Evolutionary conservation across 2,113 vertebrate genomes (phyloP).

Genomic region (Egretta garzetta): DNA sequence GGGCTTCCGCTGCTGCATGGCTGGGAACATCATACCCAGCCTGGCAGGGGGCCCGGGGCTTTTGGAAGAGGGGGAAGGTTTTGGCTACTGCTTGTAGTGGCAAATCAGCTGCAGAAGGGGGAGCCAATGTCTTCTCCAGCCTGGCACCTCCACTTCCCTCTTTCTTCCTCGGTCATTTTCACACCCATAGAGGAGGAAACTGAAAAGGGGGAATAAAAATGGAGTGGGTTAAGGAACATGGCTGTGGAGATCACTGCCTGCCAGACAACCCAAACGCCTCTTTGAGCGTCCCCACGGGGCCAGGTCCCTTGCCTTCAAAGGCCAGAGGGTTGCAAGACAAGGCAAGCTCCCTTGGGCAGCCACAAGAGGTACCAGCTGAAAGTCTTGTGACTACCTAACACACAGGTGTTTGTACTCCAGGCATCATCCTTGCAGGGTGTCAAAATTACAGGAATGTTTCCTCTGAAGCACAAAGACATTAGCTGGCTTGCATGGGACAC

Average conservation of each 20-base stretch:
- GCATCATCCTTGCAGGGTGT: background rate
- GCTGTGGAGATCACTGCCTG: background rate
- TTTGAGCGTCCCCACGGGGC: background rate
- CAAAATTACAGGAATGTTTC: conserved; percentile 11
- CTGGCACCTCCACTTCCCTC: background rate
- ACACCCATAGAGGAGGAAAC: background rate
- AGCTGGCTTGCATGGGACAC: background rate
- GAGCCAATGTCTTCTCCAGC: conserved; percentile 53
- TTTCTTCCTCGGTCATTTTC: background rate
- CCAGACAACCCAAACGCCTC: background rate
- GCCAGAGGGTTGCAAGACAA: background rate
- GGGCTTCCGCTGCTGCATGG: background rate
- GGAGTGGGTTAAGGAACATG: background rate
- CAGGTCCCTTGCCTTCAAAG: background rate
- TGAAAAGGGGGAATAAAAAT: background rate
- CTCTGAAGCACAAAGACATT: background rate
- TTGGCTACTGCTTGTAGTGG: conserved; percentile 24
- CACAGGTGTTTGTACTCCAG: background rate
- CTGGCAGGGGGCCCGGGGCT: background rate
- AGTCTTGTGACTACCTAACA: background rate
- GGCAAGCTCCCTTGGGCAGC: background rate
- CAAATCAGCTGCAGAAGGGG: conserved; percentile 52
- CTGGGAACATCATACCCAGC: background rate
- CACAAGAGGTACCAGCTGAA: background rate
- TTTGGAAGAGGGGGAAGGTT: background rate